Evolutionary conservation across 2,797 vertebrate genomes (phyloP).

Genomic region (Moxostoma hubbsi): DNA sequence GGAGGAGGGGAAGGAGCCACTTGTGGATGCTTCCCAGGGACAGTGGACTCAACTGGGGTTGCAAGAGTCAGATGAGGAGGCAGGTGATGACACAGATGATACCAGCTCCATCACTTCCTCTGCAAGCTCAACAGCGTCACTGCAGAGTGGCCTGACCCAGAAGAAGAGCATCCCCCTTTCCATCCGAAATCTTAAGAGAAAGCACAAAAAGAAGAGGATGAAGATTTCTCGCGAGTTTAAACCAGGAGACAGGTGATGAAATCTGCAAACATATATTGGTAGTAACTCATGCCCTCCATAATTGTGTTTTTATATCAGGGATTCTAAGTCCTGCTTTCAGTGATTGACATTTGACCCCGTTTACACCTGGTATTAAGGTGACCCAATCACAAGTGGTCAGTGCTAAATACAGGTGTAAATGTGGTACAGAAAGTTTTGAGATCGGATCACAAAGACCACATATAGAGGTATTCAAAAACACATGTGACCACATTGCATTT

Average conservation of each 20-base stretch:
- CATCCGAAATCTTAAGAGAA: conserved; percentile 95
- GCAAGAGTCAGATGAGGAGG: conserved; percentile 93
- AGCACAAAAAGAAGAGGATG: conserved; percentile 97
- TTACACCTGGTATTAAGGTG: too few relatives aligned
- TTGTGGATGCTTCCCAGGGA: conserved; percentile 59
- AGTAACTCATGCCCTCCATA: too few relatives aligned
- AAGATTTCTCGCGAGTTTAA: conserved; percentile 95
- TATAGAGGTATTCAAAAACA: too few relatives aligned
- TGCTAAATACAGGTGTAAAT: too few relatives aligned
- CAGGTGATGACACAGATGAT: conserved; percentile 92
- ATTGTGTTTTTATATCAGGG: too few relatives aligned
- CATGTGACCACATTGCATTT: too few relatives aligned
- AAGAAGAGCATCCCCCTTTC: conserved; percentile 96
- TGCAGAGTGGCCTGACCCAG: conserved; percentile 87
- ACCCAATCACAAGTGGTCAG: too few relatives aligned
- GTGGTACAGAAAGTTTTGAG: too few relatives aligned
- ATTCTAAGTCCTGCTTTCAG: not conserved
- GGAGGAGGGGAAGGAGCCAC: conserved; percentile 70
- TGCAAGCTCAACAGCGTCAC: conserved; percentile 93
- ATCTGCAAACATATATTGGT: not conserved
- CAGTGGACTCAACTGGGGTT: conserved; percentile 80
- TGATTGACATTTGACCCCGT: too few relatives aligned
- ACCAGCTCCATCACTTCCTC: conserved; percentile 96
- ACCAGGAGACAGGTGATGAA: conserved; percentile 88
- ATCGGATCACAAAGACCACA: too few relatives aligned